Evolutionary conservation across 2,113 vertebrate species (phyloP).

Genomic region (Notothenia rossii): DNA sequence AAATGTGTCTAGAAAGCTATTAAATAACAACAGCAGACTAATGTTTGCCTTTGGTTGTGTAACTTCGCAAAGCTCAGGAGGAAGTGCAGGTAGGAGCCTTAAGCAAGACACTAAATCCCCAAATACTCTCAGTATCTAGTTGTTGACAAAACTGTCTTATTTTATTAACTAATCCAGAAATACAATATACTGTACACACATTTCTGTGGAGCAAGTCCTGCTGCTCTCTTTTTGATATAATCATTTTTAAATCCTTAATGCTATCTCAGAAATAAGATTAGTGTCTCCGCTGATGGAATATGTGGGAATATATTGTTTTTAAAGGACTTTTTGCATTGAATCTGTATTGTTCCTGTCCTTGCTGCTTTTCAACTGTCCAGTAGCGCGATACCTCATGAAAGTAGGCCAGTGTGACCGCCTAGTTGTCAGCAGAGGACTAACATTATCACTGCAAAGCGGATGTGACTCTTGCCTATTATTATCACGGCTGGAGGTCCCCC

Average conservation of each 20-base stretch:
- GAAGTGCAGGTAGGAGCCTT: background rate
- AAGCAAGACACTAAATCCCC: background rate
- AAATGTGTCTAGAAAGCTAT: background rate
- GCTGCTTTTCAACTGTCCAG: conserved; percentile 26
- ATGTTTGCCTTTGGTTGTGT: background rate
- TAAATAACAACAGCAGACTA: background rate
- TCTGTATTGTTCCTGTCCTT: background rate
- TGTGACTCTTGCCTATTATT: background rate
- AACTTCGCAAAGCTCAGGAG: conserved; percentile 13
- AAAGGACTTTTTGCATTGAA: background rate
- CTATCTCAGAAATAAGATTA: background rate
- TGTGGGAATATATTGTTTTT: background rate
- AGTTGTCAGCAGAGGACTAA: conserved; percentile 39
- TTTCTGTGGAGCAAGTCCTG: background rate
- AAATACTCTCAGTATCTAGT: background rate
- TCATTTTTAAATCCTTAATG: background rate
- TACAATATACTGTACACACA: background rate
- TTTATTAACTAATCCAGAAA: background rate
- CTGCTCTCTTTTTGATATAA: background rate
- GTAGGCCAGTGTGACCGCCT: conserved; percentile 51
- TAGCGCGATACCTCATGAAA: conserved; percentile 30
- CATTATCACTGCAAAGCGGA: conserved; percentile 21
- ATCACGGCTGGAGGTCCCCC: background rate
- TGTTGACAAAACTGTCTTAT: background rate
- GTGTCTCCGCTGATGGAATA: background rate